Evolutionary conservation across 2,113 vertebrate species (phyloP).

Genomic region (Stictonetta naevosa): DNA sequence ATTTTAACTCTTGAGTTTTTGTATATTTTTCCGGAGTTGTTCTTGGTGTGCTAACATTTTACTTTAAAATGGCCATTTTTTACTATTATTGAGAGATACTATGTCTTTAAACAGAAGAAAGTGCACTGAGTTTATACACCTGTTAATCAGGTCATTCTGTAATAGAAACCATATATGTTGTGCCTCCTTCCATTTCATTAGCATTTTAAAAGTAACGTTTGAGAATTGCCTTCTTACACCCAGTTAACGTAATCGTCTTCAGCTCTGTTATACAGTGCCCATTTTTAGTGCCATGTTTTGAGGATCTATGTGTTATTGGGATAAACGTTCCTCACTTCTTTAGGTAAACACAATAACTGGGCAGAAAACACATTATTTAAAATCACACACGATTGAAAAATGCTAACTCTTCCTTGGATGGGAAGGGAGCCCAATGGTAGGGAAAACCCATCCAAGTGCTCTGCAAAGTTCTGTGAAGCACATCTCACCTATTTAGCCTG

Average conservation of each 20-base stretch:
- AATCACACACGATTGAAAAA: background rate
- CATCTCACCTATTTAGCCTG: background rate
- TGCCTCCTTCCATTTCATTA: background rate
- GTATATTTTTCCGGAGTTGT: background rate
- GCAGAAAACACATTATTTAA: background rate
- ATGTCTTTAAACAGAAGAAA: constrained; percentile 38
- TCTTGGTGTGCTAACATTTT: background rate
- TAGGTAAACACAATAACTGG: background rate
- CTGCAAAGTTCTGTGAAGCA: background rate
- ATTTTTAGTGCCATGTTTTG: background rate
- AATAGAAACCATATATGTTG: background rate
- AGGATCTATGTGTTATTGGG: background rate
- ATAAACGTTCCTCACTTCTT: background rate
- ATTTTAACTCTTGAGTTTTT: background rate
- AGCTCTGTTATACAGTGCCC: background rate
- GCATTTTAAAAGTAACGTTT: background rate
- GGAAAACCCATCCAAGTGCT: background rate
- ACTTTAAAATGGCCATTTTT: constrained; percentile 32
- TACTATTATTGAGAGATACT: background rate
- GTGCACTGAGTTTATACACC: background rate
- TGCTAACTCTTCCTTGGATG: background rate
- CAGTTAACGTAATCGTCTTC: background rate
- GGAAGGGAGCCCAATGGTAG: background rate
- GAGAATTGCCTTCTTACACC: background rate
- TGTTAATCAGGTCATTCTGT: background rate